A percentile compares a stretch with the other conserved stretches of the same genome.
phyloP scores from a whole-genome alignment of 2,888 invertebrate species.

The Xestobium rufovillosum region DNA sequence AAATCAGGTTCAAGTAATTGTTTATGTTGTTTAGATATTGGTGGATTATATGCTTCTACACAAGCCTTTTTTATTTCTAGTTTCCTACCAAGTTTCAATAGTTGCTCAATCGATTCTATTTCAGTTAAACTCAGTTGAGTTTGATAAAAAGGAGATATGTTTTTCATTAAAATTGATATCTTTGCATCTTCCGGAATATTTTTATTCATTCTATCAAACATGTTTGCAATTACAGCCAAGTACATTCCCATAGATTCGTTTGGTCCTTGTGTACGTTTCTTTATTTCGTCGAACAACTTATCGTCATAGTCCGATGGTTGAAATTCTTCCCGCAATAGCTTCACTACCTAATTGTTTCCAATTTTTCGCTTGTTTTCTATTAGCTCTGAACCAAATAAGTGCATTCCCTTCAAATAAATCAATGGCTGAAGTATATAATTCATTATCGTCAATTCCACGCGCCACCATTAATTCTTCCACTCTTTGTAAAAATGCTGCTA shows the following conservation, averaged over 20 bases:
- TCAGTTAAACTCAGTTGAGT: constrained; percentile 12
- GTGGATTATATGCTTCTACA: constrained; percentile 6
- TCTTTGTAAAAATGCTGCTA: too few relatives aligned
- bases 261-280: constrained; percentile 23
- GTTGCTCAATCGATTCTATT: constrained; percentile 7
- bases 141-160: constrained; percentile 10
- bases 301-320: constrained; percentile 24
- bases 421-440: too few relatives aligned
- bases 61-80: constrained; percentile 7
- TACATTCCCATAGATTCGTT: constrained; percentile 24
- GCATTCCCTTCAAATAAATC: too few relatives aligned
- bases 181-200: constrained; percentile 13
- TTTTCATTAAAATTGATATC: constrained; percentile 11
- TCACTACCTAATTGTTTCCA: constrained; percentile 10
- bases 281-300: constrained; percentile 23
- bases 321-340: constrained; percentile 16
- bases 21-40: too few relatives aligned
- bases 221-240: constrained; percentile 22
- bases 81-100: constrained; percentile 1
- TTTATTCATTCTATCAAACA: constrained; percentile 20
- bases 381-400: too few relatives aligned
- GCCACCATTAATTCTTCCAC: too few relatives aligned
- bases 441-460: too few relatives aligned
- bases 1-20: constrained; percentile 11
- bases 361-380: too few relatives aligned